Base-by-base conservation (phyloP, 1,140 invertebrate species). In the Cydia amplana region DNA sequence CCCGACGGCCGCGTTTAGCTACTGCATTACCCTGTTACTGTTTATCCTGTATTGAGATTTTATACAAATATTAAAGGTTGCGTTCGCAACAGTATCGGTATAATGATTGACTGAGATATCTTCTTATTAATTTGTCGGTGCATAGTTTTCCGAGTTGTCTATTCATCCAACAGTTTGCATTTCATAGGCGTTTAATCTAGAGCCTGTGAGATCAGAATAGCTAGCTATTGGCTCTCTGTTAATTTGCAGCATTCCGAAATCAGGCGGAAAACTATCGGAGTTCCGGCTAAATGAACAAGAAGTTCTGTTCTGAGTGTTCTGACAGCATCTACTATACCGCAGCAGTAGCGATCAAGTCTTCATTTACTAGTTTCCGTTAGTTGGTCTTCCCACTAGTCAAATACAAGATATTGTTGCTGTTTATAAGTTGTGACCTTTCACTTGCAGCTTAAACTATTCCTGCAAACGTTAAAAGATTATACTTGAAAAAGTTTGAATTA, bases 161-260 rank as follows among this genome's bases (percentile, higher is more conserved):
- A 60, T 60, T 60, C 18, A 60, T 60, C 51, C 12, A 23, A 60
- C 2, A 60, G 55, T 23, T 60, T 60, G 55, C 18, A 60, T 18
- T 46, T 46, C 14, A 51, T n/a, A n/a, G 49, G 7, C 55, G 55
- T 84, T 80, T 83, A 88, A 87, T 86, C 84, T 83, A 85, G 82
- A 83, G 83, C 82, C 83, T 87, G 84, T 82, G 83, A 78, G 79
- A 86, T 83, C 79, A 75, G 79, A 81, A 77, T 74, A 79, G 81
- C 77, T 81, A 78, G 81, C 80, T 85, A 85, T 86, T 82, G 82
- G 74, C 82, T 67, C 67, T 74, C 80, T 80, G 81, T 84, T 79
- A 86, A 86, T 86, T 88, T 86, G 85, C 82, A 86, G 84, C 83
- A 85, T 85, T 86, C 78, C 78, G 74, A 87, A 89, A 83, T 83